Evolutionary conservation across 2,888 invertebrate species (phyloP), one percentile per base, ranked within the genome.

Genomic region (Harpalus rufipes): DNA sequence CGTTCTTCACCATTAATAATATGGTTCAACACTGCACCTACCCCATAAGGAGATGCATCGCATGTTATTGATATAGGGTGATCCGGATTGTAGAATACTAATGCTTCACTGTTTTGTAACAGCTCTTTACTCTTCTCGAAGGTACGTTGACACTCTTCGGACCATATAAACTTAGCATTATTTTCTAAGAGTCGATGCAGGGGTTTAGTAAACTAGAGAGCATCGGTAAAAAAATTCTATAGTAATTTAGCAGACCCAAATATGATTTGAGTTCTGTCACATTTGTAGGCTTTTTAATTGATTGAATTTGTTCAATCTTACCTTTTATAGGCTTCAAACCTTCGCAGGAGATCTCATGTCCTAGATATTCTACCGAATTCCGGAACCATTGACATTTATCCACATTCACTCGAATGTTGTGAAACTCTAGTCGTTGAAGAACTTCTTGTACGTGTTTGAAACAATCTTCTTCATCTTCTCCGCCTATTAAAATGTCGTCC

Each of bases 11-110:
- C 88, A 86, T 89, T 87, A 0, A 88, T 86, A 16, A 86, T 74
- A 68, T 89, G 89, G 6, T 86, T 76, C 18, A 89, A 76, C 10
- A 89, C 88, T 5, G 87, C 88, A 1, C 89, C 89, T 68, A 89
- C 85, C 7, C 89, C 89, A 78, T 87, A 87, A 56, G 86, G 85
- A 68, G 87, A 87, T 5, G 88, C 88, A 74, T 89, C 89, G 79
- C 88, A 87, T 84, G 87, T 86, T 14, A 89, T 84, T 85, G 87
- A 86, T 61, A 89, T 86, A 51, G 86, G 80, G 76, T 87, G 85
- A 16, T 83, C 81, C 16, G 86, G 85, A 72, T 87, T 87, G 80
- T 85, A 87, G 80, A 87, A 86, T 25, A 87, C 79, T 65, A 87
- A 84, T 18, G 87, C 86, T 76, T 86, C 14, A 83, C 84, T 86